phyloP scores from a whole-genome alignment of 1,140 invertebrate genomes.

The Ceratoteleas bidentatus region DNA sequence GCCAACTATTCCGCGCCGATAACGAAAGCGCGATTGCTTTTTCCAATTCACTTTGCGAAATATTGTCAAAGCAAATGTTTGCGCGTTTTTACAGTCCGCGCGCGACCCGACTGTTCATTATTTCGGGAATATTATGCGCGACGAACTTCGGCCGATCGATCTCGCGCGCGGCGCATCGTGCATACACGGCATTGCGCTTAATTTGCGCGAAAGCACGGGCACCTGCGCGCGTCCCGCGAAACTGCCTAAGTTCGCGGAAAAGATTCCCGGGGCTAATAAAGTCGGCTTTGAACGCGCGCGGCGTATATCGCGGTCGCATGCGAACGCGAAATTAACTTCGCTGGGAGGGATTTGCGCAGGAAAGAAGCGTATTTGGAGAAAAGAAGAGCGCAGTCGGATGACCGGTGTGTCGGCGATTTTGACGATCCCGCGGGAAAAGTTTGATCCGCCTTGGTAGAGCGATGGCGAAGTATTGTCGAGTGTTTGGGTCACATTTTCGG shows the following conservation, averaged over 20 bases:
- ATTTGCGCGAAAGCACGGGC: constrained; percentile 49
- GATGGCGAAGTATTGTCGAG: too few relatives aligned
- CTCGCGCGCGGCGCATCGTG: constrained; percentile 20
- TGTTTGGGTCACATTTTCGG: too few relatives aligned
- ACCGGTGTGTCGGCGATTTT: too few relatives aligned
- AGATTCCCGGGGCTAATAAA: constrained; percentile 59
- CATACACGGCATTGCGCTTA: constrained; percentile 58
- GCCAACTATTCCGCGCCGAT: constrained; percentile 19
- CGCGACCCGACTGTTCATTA: constrained; percentile 2
- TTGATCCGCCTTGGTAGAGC: too few relatives aligned
- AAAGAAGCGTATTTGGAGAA: background rate
- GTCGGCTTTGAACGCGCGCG: constrained; percentile 28
- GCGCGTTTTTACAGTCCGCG: background rate
- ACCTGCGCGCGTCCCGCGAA: constrained; percentile 50
- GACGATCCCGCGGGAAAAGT: too few relatives aligned
- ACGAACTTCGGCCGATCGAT: constrained; percentile 47
- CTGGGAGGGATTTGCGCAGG: background rate
- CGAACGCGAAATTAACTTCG: constrained; percentile 22
- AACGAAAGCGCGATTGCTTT: constrained; percentile 18
- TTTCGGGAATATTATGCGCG: constrained; percentile 13
- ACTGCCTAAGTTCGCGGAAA: constrained; percentile 49
- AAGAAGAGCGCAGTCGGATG: background rate
- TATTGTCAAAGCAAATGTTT: constrained; percentile 15
- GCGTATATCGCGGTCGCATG: constrained; percentile 17
- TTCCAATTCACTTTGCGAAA: constrained; percentile 20